Percentiles rank a stretch among this genome's conserved stretches.
Evolutionary conservation across 2,797 vertebrate genomes (phyloP).

Genomic region (Phalanger gymnotis): DNA sequence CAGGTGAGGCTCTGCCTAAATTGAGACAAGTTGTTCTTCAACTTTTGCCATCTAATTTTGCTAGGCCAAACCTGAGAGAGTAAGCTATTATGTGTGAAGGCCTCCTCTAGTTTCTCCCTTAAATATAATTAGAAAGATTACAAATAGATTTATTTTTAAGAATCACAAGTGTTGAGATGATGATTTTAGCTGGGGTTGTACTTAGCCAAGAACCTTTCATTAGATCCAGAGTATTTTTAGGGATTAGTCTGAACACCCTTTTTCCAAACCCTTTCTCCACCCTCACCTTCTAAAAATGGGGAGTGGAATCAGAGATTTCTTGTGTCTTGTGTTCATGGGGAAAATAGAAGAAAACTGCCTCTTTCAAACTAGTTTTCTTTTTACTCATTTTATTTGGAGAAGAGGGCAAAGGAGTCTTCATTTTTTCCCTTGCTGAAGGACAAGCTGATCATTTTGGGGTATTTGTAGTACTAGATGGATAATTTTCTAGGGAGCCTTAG

Average conservation of each 20-base stretch:
- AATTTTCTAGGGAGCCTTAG: background rate
- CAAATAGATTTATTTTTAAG: constrained; percentile 73
- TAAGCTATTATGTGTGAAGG: constrained; percentile 2
- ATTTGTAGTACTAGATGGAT: background rate
- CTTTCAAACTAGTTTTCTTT: background rate
- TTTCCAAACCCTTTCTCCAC: constrained; percentile 17
- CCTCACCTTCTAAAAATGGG: constrained; percentile 3
- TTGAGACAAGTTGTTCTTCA: background rate
- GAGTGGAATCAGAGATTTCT: background rate
- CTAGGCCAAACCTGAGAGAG: constrained; percentile 34
- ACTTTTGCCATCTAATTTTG: constrained; percentile 54
- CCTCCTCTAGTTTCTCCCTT: constrained; percentile 48
- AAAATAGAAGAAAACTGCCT: fast-evolving
- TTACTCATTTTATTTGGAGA: background rate
- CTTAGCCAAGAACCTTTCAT: constrained; percentile 60
- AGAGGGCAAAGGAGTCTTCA: background rate
- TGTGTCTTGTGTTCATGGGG: background rate
- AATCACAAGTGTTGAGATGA: constrained; percentile 23
- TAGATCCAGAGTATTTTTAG: constrained; percentile 33
- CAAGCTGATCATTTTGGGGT: background rate
- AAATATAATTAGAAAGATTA: constrained; percentile 72
- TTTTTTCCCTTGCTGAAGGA: background rate
- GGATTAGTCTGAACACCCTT: background rate
- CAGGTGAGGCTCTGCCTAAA: constrained; percentile 65
- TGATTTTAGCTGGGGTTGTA: constrained; percentile 41